Conservation (phyloP, 2,113 vertebrate species). For the Cyanoderma ruficeps region DNA sequence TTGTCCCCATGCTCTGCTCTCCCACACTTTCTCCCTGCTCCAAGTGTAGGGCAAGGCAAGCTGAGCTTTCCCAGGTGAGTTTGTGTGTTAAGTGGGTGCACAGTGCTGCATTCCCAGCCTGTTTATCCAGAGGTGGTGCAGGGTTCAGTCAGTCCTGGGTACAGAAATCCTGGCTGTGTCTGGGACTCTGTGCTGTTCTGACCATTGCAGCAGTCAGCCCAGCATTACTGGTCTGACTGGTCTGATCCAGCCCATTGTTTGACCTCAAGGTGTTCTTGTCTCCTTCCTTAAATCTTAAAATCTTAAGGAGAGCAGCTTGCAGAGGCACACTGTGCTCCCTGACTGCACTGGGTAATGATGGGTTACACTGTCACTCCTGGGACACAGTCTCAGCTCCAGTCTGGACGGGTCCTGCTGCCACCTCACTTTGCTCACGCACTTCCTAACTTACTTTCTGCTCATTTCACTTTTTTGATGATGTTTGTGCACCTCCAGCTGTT, state of each 20-base stretch:
- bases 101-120: background rate
- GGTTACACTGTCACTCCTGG: background rate
- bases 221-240: background rate
- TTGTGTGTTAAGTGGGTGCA: background rate
- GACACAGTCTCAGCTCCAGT: background rate
- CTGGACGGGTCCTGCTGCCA: background rate
- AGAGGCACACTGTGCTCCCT: background rate
- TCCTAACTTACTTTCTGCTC: background rate
- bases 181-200: background rate
- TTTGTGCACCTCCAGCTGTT: background rate
- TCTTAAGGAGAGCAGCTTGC: background rate
- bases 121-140: background rate
- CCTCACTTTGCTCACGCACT: background rate
- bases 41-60: background rate
- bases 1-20: background rate
- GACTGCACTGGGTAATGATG: fast-evolving
- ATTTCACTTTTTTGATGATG: background rate
- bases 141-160: background rate
- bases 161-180: background rate
- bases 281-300: background rate
- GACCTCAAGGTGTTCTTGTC: background rate
- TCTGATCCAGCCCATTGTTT: background rate
- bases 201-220: background rate
- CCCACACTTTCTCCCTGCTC: background rate
- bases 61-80: background rate